Evolutionary conservation across 2,797 vertebrate genomes (phyloP), one percentile per base, ranked within the genome.

Genomic region (Pangasius sanitwongsei): DNA sequence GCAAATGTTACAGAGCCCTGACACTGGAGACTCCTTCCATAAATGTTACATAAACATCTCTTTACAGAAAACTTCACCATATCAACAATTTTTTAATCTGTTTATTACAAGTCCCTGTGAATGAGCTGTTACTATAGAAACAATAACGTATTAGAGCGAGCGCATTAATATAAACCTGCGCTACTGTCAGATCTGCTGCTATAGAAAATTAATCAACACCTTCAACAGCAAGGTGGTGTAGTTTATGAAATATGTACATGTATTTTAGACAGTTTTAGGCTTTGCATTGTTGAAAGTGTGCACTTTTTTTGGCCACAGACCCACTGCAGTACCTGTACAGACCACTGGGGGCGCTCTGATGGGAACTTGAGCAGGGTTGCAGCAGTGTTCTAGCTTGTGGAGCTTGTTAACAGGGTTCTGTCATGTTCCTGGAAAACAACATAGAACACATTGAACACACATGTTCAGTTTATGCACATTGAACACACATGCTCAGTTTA

Each of bases 341-440:
- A 6, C 34, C 80, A 61, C 80, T 44, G 28, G 80, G 57, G 57
- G 77, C 4, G 59, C 23, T 83, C 23, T 44, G 37, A 48, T 48
- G 57, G 37, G 57, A 44, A 48, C 59, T 25, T 63, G 78, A 59
- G 37, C 50, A 23, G 50, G 8, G 16, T 16, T 59, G 59, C n/a
- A 83, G 80, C 55, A 61, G 75, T 11, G 77, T 55, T 34, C 8
- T 80, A 57, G 55, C n/a, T 31, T 61, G 23, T 16, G 20, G 50
- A 83, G 75, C 48, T 87, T 25, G 55, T 80, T 80, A 84, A 50
- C 53, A 25, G 31, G 48, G 44, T 88, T 86, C 82, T 90, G 69
- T 61, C 20, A 37, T 59, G 31, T 41, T 82, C 20, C 34, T 82
- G 34, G 34, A 61, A 25, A 11, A 61, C 18, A 13, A 37, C 34